These are phyloP conservation scores for Deilephila elpenor DNA, from an alignment of 2,888 invertebrate species.

Conservation along the genomic window DNA sequence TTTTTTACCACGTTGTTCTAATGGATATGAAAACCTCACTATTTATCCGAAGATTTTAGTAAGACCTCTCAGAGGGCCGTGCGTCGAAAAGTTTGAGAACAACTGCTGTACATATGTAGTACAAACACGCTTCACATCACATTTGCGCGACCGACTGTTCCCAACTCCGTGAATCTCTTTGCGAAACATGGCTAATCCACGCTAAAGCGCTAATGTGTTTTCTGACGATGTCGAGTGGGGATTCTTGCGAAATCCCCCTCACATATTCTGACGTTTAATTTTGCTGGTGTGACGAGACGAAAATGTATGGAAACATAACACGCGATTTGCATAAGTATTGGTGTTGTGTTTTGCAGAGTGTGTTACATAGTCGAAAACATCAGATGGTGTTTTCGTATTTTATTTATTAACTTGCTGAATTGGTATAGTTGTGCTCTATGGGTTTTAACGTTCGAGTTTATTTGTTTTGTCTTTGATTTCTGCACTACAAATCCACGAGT, in stretches of 20 bases:
- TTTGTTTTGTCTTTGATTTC: no score
- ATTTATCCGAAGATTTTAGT: no score
- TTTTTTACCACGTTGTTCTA: no score
- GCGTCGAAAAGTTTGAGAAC: no score
- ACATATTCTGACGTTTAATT: constrained; percentile 38
- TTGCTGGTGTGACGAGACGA: constrained; percentile 34
- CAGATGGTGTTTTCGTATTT: no score
- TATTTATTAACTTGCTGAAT: no score
- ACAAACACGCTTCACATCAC: not conserved
- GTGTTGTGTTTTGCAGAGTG: constrained; percentile 26
- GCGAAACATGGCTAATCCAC: constrained; percentile 26
- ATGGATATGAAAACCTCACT: no score
- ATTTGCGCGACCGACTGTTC: constrained; percentile 18
- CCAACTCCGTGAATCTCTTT: constrained; percentile 11
- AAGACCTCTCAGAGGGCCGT: no score
- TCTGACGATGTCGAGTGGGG: constrained; percentile 7
- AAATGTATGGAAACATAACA: constrained; percentile 35
- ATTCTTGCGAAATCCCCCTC: constrained; percentile 28
- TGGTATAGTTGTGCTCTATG: not conserved
- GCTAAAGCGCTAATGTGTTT: constrained; percentile 25
- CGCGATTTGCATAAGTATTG: constrained; percentile 40
- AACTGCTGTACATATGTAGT: no score
- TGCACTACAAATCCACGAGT: no score
- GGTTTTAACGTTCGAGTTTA: no score
- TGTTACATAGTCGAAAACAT: not conserved